Evolutionary conservation across 2,797 vertebrate species (phyloP), one percentile per base, ranked within the genome.

Genomic region (Champsocephalus gunnari): DNA sequence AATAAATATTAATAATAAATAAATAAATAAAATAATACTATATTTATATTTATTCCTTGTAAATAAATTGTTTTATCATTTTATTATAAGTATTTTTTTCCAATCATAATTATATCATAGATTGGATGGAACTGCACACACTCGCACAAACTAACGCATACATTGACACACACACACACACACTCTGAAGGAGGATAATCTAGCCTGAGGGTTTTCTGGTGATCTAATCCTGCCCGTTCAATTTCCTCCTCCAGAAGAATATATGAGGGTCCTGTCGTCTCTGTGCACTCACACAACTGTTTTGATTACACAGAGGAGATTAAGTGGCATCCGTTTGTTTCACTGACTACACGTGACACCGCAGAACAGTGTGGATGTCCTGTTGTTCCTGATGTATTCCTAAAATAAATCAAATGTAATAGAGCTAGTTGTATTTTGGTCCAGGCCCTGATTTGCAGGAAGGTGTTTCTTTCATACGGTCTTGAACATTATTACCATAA

Each of bases 211-310:
- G 68, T 71, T 66, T 65, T 55, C 63, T 73, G 75, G 34, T 68
- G 67, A 83, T 88, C 77, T 85, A 83, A 82, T 90, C 81, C 71
- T 19, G 53, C 69, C 45, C 16, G n/a, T 77, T 87, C 71, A 77
- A 80, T 90, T 88, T 88, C 75, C 82, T 77, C 64, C 48, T 58
- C 28, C 34, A 77, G 78, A 82, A 73, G 72, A 87, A 86, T 74
- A 53, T 28, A 65, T 79, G 71, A 56, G 70, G 65, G 55, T 61
- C 56, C 34, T 32, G 50, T 72, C 79, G 48, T 71, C 77, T 66
- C 43, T 45, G 41, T 66, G 71, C 58, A 12, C 73, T 79, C 71
- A 19, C 19, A 19, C 57, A 66, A 9, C 60, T 80, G 16, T 54
- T 69, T 78, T 75, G 55, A 66, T 77, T 64, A 58, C 9, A 14